Conservation (phyloP, 1,140 invertebrate genomes). For the Procambarus virginalis region DNA sequence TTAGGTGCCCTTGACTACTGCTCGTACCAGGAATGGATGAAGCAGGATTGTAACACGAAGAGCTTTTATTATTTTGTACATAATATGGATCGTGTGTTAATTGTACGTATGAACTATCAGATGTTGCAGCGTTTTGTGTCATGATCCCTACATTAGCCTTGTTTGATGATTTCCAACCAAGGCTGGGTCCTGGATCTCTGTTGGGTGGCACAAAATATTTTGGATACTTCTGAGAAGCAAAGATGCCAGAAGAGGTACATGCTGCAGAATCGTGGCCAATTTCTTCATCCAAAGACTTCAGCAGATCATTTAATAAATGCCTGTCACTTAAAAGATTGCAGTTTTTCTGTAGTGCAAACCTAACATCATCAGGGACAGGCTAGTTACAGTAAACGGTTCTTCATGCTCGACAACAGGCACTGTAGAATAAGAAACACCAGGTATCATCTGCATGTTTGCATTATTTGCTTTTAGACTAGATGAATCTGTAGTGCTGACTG, state of each 20-base stretch:
- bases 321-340: conserved; percentile 19
- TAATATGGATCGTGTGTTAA: not conserved
- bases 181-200: conserved; percentile 9
- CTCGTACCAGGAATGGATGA: not conserved
- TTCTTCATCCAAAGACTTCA: conserved; percentile 35
- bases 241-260: not conserved
- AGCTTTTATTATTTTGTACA: not conserved
- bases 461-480: not conserved
- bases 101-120: not conserved
- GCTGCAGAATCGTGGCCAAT: not conserved
- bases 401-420: not conserved
- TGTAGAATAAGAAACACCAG: not conserved
- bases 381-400: not conserved
- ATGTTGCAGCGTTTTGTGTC: not conserved
- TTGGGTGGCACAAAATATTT: not conserved
- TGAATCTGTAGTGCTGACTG: not conserved
- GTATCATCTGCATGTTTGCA: not conserved
- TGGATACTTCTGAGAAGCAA: not conserved
- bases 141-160: not conserved
- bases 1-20: not conserved
- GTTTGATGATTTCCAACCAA: not conserved
- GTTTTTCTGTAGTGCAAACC: conserved; percentile 21
- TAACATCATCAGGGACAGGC: conserved; percentile 26
- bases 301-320: conserved; percentile 34
- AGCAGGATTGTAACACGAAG: not conserved